These are phyloP conservation scores for Neoseiulus cucumeris DNA, from an alignment of 1,140 invertebrate species.

Conservation along the genomic window DNA sequence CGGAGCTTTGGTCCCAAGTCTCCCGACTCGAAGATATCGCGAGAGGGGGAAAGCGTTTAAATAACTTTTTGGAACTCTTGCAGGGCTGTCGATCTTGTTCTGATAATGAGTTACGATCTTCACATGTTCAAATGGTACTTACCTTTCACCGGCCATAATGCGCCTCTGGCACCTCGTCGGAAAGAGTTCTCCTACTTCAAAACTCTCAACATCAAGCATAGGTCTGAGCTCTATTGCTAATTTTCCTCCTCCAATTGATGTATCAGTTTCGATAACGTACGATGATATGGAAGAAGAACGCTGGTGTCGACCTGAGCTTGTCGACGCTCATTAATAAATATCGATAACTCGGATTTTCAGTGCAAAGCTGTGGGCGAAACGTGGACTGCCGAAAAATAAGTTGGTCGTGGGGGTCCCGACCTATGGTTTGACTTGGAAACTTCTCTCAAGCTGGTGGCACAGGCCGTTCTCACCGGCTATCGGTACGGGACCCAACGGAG, in stretches of 20 bases:
- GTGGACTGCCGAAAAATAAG: slow-evolving; percentile 57
- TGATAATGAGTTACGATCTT: slow-evolving; percentile 70
- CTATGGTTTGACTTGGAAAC: slow-evolving; percentile 53
- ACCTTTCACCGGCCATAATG: slow-evolving; percentile 57
- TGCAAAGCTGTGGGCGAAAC: slow-evolving; percentile 48
- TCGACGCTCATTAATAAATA: too few relatives aligned
- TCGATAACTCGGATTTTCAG: slow-evolving; percentile 33
- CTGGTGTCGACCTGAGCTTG: too few relatives aligned
- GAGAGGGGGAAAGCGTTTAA: background rate
- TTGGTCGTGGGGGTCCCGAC: slow-evolving; percentile 66
- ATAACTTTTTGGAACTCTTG: slow-evolving; percentile 19
- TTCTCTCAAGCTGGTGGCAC: slow-evolving; percentile 30
- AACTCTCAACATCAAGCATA: slow-evolving; percentile 52
- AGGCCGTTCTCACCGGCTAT: slow-evolving; percentile 44
- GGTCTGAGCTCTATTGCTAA: background rate
- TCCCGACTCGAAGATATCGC: too few relatives aligned
- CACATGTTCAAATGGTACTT: slow-evolving; percentile 51
- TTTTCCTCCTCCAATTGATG: too few relatives aligned
- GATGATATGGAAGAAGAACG: too few relatives aligned
- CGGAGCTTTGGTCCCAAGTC: too few relatives aligned
- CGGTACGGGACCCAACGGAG: slow-evolving; percentile 43
- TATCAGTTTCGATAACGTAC: too few relatives aligned
- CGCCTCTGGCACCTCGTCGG: slow-evolving; percentile 39
- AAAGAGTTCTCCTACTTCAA: slow-evolving; percentile 41
- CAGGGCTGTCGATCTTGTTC: slow-evolving; percentile 55